Evolutionary conservation across 2,797 vertebrate species (phyloP), one percentile per base, ranked within the genome.

Genomic region (Phoeniculus purpureus): DNA sequence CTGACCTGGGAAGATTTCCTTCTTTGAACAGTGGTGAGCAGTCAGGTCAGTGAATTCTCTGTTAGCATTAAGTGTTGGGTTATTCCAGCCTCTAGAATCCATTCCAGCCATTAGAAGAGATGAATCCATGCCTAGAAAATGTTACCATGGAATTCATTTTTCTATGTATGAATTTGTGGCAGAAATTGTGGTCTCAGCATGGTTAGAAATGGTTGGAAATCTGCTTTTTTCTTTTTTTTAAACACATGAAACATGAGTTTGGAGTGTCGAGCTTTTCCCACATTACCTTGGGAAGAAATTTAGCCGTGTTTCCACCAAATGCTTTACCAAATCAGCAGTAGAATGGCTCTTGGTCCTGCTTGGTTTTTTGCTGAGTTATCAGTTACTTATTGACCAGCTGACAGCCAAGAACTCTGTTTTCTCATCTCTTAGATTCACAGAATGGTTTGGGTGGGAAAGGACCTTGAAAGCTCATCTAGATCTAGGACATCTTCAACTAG

Each of bases 141-240:
- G 45, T 1, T 47, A 26, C 21, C 6, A 1, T 72, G 34, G 48
- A 43, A 20, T 58, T 66, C 5, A 11, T 2, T 25, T 37, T 66
- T 81, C 34, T 5, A 0, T 40, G 6, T 60, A 6, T 62, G 2
- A 45, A 3, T 54, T 7, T 19, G 3, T 34, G n/a, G n/a, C 29
- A 68, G 73, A 87, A 37, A 37, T 2, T 7, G 18, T 34, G 3
- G 74, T 72, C 71, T 75, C 5, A 8, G 1, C 10, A 10, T 22
- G 14, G 10, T 34, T 72, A 85, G 73, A 45, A 81, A 26, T 34
- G 20, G 16, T 11, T n/a, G 29, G 76, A 40, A 56, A 64, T 23
- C 7, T 54, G 37, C 37, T 37, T 37, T 37, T 37, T 37, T 37
- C 12, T 26, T 14, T 40, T 13, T 45, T 65, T 43, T 10, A n/a